Conservation (phyloP, 1,140 invertebrate genomes). For the Hycleus phaleratus region DNA sequence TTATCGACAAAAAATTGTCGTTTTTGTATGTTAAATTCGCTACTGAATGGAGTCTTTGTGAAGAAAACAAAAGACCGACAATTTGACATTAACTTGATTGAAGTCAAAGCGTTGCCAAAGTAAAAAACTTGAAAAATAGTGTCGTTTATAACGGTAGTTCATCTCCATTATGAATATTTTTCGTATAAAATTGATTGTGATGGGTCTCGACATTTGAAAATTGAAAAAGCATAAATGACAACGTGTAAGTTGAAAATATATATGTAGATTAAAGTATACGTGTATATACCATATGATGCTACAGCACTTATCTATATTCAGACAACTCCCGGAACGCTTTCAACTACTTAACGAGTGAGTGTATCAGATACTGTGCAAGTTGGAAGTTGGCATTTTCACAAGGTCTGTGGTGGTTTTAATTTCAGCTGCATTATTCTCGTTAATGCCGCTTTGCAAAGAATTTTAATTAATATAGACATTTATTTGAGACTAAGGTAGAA, state of each 20-base stretch:
- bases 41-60: background rate
- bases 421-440: slow-evolving; percentile 6
- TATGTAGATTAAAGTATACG: background rate
- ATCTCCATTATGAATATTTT: too few relatives aligned
- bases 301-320: slow-evolving; percentile 6
- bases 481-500: too few relatives aligned
- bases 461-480: slow-evolving; percentile 6
- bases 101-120: too few relatives aligned
- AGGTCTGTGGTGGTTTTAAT: slow-evolving; percentile 5
- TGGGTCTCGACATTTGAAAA: slow-evolving; percentile 10
- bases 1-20: background rate
- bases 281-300: slow-evolving; percentile 5
- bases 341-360: slow-evolving; percentile 3
- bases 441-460: slow-evolving; percentile 1
- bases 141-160: too few relatives aligned
- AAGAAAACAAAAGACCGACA: too few relatives aligned
- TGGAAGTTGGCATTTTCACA: background rate
- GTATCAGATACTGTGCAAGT: slow-evolving; percentile 9
- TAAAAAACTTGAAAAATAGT: too few relatives aligned
- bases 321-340: slow-evolving; percentile 5
- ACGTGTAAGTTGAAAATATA: background rate
- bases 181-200: slow-evolving; percentile 5
- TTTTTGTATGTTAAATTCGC: background rate
- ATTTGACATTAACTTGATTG: too few relatives aligned
- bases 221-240: slow-evolving; percentile 15